A percentile compares a stretch with the other conserved stretches of the same genome.
phyloP scores from a whole-genome alignment of 2,113 vertebrate genomes.

The Pavo muticus region DNA sequence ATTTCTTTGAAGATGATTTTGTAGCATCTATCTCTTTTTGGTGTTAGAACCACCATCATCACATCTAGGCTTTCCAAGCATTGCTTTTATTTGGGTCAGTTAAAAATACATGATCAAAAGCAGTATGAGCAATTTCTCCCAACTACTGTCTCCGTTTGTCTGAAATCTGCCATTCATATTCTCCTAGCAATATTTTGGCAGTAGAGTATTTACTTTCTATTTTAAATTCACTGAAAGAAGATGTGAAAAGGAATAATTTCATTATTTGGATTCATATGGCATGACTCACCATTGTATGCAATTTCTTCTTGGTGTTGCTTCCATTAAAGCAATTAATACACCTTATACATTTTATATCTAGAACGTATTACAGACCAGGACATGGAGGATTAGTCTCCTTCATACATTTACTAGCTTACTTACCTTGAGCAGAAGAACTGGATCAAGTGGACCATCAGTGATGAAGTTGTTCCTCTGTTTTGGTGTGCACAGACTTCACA shows the following conservation, averaged over 20 bases:
- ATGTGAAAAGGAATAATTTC: neutral
- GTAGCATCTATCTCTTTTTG: neutral
- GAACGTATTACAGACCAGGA: neutral
- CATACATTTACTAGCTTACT: neutral
- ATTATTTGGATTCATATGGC: neutral
- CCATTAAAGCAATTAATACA: accelerated
- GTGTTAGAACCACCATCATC: neutral
- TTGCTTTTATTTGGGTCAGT: neutral
- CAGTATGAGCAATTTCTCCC: neutral
- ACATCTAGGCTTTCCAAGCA: neutral
- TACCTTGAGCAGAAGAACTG: neutral
- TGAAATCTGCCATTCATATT: neutral
- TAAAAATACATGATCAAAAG: neutral
- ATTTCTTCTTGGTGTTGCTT: neutral
- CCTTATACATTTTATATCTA: neutral
- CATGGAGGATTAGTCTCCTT: neutral
- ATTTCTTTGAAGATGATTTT: neutral
- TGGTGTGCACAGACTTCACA: accelerated
- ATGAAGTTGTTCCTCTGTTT: neutral
- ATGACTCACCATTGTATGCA: neutral
- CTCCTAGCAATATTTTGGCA: neutral
- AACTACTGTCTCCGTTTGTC: neutral
- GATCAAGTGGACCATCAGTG: neutral
- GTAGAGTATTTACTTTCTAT: accelerated
- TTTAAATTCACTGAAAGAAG: neutral